Percentiles rank a stretch among this genome's conserved stretches.
Conservation (phyloP, 2,113 vertebrate species). For the Mobula hypostoma region DNA sequence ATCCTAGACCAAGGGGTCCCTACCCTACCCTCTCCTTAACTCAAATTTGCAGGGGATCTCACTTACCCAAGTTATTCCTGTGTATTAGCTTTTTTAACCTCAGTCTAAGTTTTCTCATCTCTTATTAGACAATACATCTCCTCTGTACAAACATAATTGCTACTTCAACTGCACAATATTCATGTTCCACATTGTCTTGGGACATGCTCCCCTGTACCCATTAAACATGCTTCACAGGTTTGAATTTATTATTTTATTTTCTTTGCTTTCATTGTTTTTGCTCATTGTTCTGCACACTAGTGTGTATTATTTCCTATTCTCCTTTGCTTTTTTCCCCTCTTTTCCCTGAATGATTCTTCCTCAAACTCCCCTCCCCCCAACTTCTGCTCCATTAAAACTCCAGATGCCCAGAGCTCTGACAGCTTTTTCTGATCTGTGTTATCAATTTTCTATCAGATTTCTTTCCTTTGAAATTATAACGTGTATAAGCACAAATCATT, state of each 20-base stretch:
- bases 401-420: background rate
- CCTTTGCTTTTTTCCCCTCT: background rate
- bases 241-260: background rate
- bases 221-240: background rate
- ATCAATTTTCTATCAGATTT: background rate
- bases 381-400: background rate
- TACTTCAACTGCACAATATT: background rate
- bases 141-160: background rate
- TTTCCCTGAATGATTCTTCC: background rate
- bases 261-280: background rate
- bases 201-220: background rate
- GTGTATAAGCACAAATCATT: background rate
- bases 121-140: background rate
- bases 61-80: background rate
- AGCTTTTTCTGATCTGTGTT: background rate
- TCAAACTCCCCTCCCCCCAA: too few species aligned
- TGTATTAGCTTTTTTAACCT: background rate
- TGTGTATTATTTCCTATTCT: background rate
- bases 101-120: background rate
- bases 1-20: background rate
- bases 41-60: background rate
- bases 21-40: background rate
- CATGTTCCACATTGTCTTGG: background rate
- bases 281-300: background rate
- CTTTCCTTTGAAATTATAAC: background rate